Base-by-base conservation (phyloP, 2,113 vertebrate genomes). In the Gadus chalcogrammus region DNA sequence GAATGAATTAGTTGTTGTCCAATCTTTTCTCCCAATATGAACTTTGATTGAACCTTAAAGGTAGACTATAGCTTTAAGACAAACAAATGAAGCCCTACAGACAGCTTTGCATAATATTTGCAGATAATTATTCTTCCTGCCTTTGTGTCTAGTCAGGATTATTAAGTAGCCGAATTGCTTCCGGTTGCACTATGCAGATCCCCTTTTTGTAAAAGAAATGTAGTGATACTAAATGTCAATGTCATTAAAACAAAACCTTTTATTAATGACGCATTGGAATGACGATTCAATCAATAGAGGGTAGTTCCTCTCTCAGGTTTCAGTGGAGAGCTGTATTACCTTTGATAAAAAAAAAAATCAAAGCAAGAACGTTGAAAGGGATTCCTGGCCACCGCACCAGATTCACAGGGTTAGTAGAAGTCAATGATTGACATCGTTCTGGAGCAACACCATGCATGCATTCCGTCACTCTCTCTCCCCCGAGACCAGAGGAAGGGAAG, bases 261-360 rank as follows among this genome's bases (percentile, higher is more conserved):
- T 48, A 48, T 8, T 48, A 13, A 48, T 13, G 8, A 48, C 9
- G 42, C 42, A n/a, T 5, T 6, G 42, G 28, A n/a, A 16, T 6
- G 42, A 35, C 53, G 61, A 64, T 68, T 69, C 38, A 61, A 28
- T 75, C 59, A 79, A 60, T 58, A 52, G 61, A 69, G 28, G 18
- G 42, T 22, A 20, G 62, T 67, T 13, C 68, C 18, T 2, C 38
- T 18, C 17, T 22, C 20, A 53, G 12, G 52, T 7, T 52, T 20
- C 38, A 66, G 64, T 24, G 17, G 2, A 52, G 18, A 52, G 38
- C 64, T 24, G 17, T 6, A 16, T 63, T 15, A 28, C 61, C 22
- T 27, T 15, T 71, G 20, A 11, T 64, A 76, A 63, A 68, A 20
- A 20, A 20, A 20, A 20, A 28, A 9, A 60, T 27, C 4, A 13